Evolutionary conservation across 1,140 invertebrate genomes (phyloP).

Genomic region (Whitmania pigra): DNA sequence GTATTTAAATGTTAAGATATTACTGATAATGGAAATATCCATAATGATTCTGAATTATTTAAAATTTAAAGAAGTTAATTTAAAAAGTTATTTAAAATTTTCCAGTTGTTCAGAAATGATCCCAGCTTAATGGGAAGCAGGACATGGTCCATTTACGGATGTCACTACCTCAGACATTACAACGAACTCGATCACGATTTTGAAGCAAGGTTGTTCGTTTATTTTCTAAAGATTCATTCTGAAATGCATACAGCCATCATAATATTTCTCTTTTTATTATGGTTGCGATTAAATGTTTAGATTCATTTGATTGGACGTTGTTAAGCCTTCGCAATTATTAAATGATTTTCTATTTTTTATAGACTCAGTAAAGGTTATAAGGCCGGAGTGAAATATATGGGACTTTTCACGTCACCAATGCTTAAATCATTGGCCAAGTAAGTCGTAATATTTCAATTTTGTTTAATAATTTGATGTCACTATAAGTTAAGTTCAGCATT

Average conservation of each 20-base stretch:
- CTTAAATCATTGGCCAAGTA: too few relatives aligned
- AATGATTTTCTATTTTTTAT: too few relatives aligned
- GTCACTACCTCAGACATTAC: conserved; percentile 80
- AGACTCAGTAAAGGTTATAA: conserved; percentile 54
- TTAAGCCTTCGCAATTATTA: too few relatives aligned
- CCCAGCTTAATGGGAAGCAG: conserved; percentile 71
- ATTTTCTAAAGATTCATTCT: background rate
- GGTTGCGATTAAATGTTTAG: too few relatives aligned
- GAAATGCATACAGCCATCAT: background rate
- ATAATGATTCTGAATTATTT: too few relatives aligned
- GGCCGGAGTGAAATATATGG: conserved; percentile 77
- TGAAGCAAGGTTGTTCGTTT: conserved; percentile 55
- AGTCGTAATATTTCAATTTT: too few relatives aligned
- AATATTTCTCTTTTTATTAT: background rate
- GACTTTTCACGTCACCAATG: conserved; percentile 27
- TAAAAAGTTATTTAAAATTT: background rate
- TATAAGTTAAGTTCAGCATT: too few relatives aligned
- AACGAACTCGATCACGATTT: conserved; percentile 97
- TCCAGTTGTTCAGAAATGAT: conserved; percentile 66
- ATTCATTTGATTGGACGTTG: too few relatives aligned
- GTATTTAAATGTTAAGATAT: too few relatives aligned
- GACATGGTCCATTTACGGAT: conserved; percentile 67
- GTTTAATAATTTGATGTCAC: too few relatives aligned
- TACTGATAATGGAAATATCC: too few relatives aligned
- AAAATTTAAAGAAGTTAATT: too few relatives aligned